Evolutionary conservation across 2,113 vertebrate genomes (phyloP), one percentile per base, ranked within the genome.

Genomic region (Xenopus tropicalis): DNA sequence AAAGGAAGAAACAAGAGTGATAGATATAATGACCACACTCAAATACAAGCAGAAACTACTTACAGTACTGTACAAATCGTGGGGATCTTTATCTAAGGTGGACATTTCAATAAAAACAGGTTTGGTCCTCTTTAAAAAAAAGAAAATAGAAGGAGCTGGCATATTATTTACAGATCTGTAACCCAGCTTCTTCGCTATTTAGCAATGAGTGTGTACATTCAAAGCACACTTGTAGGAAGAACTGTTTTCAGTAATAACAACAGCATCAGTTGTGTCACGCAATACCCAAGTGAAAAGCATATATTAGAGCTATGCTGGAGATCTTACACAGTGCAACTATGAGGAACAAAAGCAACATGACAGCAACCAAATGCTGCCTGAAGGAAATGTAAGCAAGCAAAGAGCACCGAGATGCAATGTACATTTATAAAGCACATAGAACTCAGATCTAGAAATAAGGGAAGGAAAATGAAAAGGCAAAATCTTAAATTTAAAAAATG

Each of bases 181-280:
- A 48, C 6, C 46, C 13, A 48, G 14, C 46, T 17, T 46, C 11
- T 46, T 25, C 52, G 20, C 22, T 12, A 37, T 52, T 58, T 22
- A 24, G 62, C 1, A 14, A 0, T 8, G 11, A 51, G 23, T 66
- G 46, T 66, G 46, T 14, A 52, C 14, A 66, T 66, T 23, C 21
- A 14, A 52, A 63, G 46, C 23, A 29, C n/a, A 21, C 48, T 65
- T 44, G 48, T 46, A 42, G n/a, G 24, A 65, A n/a, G 22, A 48
- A 17, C 13, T 64, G 20, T 57, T 72, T 72, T 56, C 20, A 63
- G 51, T 71, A 44, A 56, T 65, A 64, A 64, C 61, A 64, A 64
- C 61, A 72, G 48, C 61, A 42, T 52, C 17, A 43, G 43, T n/a
- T 24, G n/a, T 42, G 61, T 64, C 48, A 43, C 29, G 11, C 24